A percentile compares a stretch with the other conserved stretches of the same genome.
Evolutionary conservation across 2,888 invertebrate genomes (phyloP).

Genomic region (Protonemura montana): DNA sequence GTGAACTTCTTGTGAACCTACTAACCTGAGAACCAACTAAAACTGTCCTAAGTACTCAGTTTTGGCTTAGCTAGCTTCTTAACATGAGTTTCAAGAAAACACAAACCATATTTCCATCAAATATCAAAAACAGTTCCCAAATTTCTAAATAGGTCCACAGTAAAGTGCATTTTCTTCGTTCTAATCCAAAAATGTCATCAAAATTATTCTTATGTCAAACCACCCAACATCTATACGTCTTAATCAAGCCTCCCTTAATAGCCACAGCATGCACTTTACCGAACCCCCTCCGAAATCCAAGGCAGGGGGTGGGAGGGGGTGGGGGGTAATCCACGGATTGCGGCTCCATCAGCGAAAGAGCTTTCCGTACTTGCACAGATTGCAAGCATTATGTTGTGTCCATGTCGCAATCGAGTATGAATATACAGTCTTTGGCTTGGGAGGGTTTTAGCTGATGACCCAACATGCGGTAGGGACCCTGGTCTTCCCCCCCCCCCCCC

Average conservation of each 20-base stretch:
- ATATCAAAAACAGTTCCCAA: too few species aligned
- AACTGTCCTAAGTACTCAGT: too few species aligned
- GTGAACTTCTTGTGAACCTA: too few species aligned
- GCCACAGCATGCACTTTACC: background rate
- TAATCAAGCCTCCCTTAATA: background rate
- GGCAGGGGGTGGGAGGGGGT: background rate
- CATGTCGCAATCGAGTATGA: background rate
- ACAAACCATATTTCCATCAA: too few species aligned
- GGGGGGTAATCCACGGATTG: background rate
- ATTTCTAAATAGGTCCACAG: too few species aligned
- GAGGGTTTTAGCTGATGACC: constrained; percentile 36
- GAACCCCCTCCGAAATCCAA: background rate
- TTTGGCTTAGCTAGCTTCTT: too few species aligned
- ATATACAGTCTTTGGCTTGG: background rate
- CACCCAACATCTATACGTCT: background rate
- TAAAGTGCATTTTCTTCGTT: too few species aligned
- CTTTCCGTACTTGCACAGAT: background rate
- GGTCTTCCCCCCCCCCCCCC: background rate
- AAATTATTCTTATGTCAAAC: too few species aligned
- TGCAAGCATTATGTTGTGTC: background rate
- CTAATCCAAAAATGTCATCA: too few species aligned
- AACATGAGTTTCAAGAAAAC: too few species aligned
- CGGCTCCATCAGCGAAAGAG: constrained; percentile 7
- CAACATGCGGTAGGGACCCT: too few species aligned
- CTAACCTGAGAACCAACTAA: too few species aligned